phyloP scores from a whole-genome alignment of 2,888 invertebrate genomes.

The Lypha dubia region DNA sequence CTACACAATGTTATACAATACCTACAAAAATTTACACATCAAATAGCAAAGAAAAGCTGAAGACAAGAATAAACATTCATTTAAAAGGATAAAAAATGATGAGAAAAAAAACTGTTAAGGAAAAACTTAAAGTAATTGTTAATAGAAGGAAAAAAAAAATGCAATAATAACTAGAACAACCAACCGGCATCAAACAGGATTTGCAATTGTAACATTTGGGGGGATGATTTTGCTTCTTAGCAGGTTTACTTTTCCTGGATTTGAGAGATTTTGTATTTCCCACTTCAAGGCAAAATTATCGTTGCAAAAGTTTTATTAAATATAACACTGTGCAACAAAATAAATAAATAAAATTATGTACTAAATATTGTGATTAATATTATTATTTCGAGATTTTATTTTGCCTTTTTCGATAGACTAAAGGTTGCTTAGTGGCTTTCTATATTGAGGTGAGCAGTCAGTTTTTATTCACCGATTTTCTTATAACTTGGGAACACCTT shows the following conservation, averaged over 20 bases:
- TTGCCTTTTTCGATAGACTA: too few relatives aligned
- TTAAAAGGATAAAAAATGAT: conserved; percentile 35
- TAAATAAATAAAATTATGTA: too few relatives aligned
- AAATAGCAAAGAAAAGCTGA: conserved; percentile 15
- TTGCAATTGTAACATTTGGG: background rate
- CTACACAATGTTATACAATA: background rate
- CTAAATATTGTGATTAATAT: too few relatives aligned
- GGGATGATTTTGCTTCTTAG: background rate
- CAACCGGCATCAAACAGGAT: conserved; percentile 1
- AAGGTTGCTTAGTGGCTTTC: too few relatives aligned
- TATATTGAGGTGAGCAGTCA: too few relatives aligned
- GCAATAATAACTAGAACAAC: conserved; percentile 4
- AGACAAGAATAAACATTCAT: conserved; percentile 48
- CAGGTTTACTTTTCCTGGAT: conserved; percentile 4
- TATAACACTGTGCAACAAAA: background rate
- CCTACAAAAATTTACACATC: conserved; percentile 6
- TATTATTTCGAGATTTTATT: too few relatives aligned
- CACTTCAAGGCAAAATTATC: conserved; percentile 37
- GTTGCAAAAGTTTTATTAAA: background rate
- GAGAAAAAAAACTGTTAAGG: background rate
- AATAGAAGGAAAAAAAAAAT: conserved; percentile 37
- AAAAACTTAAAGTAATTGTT: conserved; percentile 52
- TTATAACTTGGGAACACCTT: too few relatives aligned
- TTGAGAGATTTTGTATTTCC: conserved; percentile 33
- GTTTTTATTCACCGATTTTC: too few relatives aligned